Evolutionary conservation across 1,140 invertebrate species (phyloP).

Genomic region (Aradophagus sp.): DNA sequence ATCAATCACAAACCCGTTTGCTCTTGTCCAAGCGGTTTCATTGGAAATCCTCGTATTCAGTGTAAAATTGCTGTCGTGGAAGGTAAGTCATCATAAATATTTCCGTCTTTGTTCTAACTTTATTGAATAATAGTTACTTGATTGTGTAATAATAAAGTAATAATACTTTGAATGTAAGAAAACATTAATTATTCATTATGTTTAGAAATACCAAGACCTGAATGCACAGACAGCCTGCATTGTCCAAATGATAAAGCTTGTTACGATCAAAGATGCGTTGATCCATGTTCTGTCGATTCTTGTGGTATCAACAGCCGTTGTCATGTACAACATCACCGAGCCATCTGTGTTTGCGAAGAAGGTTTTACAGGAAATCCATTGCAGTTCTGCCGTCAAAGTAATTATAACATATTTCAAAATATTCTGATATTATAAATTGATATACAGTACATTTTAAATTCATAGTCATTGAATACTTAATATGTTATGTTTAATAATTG

Average conservation of each 20-base stretch:
- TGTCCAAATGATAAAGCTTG: conserved; percentile 90
- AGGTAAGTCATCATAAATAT: conserved; percentile 42
- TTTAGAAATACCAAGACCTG: conserved; percentile 78
- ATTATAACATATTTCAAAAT: conserved; percentile 1
- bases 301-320: conserved; percentile 90
- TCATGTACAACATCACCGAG: conserved; percentile 85
- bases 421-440: conserved; percentile 1
- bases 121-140: too few relatives aligned
- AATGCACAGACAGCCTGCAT: conserved; percentile 86
- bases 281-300: conserved; percentile 83
- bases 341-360: conserved; percentile 88
- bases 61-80: conserved; percentile 74
- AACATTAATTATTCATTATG: too few relatives aligned
- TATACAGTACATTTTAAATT: too few relatives aligned
- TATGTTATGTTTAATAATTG: too few relatives aligned
- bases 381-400: conserved; percentile 84
- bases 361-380: conserved; percentile 90
- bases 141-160: too few relatives aligned
- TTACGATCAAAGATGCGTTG: conserved; percentile 83
- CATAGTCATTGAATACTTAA: too few relatives aligned
- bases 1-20: conserved; percentile 88
- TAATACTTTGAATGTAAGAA: too few relatives aligned
- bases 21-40: conserved; percentile 85
- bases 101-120: background rate
- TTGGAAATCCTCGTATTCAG: conserved; percentile 85